Percentiles rank a stretch among this genome's conserved stretches.
phyloP scores from a whole-genome alignment of 2,888 invertebrate species.

The Helleia helle region DNA sequence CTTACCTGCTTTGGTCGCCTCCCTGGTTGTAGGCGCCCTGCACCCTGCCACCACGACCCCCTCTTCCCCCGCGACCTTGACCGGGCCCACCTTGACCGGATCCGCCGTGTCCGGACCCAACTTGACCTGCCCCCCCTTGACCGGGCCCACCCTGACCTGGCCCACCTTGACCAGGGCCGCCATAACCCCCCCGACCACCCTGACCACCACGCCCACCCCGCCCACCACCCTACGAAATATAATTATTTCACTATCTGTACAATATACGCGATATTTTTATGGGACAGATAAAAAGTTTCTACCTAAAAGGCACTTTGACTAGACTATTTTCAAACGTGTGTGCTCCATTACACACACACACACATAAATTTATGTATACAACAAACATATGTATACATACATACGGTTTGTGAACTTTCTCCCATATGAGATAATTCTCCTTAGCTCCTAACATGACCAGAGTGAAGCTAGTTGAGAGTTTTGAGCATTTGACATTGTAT shows the following conservation, averaged over 20 bases:
- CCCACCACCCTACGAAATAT: constrained; percentile 44
- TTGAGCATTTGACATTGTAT: too few species aligned
- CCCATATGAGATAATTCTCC: too few species aligned
- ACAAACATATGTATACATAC: too few species aligned
- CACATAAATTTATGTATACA: too few species aligned
- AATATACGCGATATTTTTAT: too few species aligned
- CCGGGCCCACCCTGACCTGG: constrained; percentile 27
- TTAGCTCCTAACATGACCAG: too few species aligned
- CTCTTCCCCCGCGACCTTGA: constrained; percentile 27
- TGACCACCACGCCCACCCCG: constrained; percentile 58
- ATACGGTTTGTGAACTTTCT: too few species aligned
- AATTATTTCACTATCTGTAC: neutral
- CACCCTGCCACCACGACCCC: constrained; percentile 39
- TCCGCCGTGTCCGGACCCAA: constrained; percentile 16
- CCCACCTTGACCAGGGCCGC: constrained; percentile 22
- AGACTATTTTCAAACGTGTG: too few species aligned
- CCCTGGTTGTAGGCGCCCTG: constrained; percentile 49
- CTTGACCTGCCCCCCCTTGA: constrained; percentile 26
- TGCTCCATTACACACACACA: too few species aligned
- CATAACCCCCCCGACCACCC: constrained; percentile 35
- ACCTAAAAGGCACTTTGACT: too few species aligned
- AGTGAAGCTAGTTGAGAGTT: too few species aligned
- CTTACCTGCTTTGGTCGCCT: constrained; percentile 22
- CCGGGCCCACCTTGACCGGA: constrained; percentile 36
- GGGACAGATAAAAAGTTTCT: too few species aligned